Evolutionary conservation across 2,113 vertebrate species (phyloP).

Genomic region (Mesoclemmys tuberculata): DNA sequence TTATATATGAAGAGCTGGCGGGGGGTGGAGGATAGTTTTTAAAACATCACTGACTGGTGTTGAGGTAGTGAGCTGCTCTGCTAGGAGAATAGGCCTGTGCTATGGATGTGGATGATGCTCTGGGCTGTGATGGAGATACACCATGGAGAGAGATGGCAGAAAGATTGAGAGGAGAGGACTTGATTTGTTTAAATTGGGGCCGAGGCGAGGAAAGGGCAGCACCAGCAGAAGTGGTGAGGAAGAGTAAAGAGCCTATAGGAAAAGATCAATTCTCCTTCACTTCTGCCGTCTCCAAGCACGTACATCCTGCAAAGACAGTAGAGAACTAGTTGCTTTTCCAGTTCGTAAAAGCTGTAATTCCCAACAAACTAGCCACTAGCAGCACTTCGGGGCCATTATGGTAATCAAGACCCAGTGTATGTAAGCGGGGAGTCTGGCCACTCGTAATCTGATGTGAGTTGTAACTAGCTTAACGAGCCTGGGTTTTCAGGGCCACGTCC

Average conservation of each 20-base stretch:
- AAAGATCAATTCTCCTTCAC: not conserved
- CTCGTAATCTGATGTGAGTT: not conserved
- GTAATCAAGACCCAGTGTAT: not conserved
- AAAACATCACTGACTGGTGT: not conserved
- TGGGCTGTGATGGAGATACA: not conserved
- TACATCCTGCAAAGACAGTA: not conserved
- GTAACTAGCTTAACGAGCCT: not conserved
- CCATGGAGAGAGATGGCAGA: not conserved
- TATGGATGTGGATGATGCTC: not conserved
- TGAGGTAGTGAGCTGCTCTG: not conserved
- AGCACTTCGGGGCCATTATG: not conserved
- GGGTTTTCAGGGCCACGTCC: not conserved
- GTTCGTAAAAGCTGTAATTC: not conserved
- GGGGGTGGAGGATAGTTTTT: not conserved
- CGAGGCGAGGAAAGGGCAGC: not conserved
- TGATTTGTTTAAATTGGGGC: not conserved
- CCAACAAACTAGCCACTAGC: not conserved
- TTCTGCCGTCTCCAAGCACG: no score
- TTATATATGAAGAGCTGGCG: conserved; percentile 9
- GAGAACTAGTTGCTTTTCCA: rapidly evolving
- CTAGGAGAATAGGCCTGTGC: not conserved
- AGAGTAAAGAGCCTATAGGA: not conserved
- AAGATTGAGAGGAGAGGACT: not conserved
- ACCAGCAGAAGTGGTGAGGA: not conserved
- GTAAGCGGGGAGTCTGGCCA: not conserved